These are phyloP conservation scores for Parnassius orleans DNA, from an alignment of 2,888 invertebrate genomes.

Conservation along the genomic window DNA sequence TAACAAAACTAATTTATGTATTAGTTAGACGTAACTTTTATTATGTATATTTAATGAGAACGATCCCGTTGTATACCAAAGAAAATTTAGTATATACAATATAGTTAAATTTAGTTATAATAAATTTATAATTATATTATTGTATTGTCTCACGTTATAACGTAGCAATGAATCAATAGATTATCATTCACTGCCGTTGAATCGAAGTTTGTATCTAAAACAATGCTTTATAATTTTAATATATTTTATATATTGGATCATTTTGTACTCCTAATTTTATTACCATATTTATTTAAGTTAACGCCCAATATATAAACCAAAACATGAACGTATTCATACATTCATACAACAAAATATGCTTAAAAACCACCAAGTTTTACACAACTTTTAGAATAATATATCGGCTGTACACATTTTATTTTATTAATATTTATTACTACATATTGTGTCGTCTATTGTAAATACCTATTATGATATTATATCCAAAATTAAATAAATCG, in stretches of 20 bases:
- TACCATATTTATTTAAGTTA: background rate
- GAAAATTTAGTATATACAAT: conserved; percentile 41
- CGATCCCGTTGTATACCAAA: conserved; percentile 62
- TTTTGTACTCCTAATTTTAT: conserved; percentile 18
- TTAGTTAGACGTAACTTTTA: conserved; percentile 25
- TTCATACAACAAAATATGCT: conserved; percentile 2
- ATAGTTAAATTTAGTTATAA: conserved; percentile 31
- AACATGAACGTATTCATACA: background rate
- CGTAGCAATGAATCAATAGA: conserved; percentile 32
- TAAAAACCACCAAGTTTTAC: background rate
- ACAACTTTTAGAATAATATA: conserved; percentile 35
- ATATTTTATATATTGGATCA: conserved; percentile 36
- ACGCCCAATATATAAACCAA: background rate
- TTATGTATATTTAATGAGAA: conserved; percentile 35
- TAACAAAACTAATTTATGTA: conserved; percentile 27
- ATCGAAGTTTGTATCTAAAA: conserved; percentile 40
- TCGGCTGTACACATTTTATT: conserved; percentile 62
- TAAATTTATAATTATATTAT: conserved; percentile 29
- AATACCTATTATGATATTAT: conserved; percentile 67
- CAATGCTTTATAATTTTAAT: conserved; percentile 36
- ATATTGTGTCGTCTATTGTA: conserved; percentile 59
- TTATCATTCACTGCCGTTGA: conserved; percentile 48
- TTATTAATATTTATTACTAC: conserved; percentile 50
- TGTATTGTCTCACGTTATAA: conserved; percentile 21
- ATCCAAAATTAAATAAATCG: conserved; percentile 70